phyloP scores from a whole-genome alignment of 2,888 invertebrate species.

The Heliconius cydno region DNA sequence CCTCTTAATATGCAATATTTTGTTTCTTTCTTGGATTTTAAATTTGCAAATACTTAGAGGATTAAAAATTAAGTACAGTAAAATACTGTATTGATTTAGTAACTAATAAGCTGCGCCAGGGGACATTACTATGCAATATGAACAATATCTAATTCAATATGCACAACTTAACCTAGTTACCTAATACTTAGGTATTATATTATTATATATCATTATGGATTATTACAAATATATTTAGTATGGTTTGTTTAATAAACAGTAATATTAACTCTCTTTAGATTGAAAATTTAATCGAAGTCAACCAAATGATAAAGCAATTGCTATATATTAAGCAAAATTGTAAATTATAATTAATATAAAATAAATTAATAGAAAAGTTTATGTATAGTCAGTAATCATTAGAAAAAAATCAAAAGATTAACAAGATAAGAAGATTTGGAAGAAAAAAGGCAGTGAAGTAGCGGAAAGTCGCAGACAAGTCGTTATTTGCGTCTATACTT shows the following conservation, averaged over 20 bases:
- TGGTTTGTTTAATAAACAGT: not conserved
- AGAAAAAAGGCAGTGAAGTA: not conserved
- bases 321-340: not conserved
- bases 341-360: not conserved
- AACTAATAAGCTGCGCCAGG: not conserved
- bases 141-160: not conserved
- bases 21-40: not conserved
- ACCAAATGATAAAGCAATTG: not conserved
- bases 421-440: not conserved
- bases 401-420: not conserved
- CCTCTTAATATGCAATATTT: not conserved
- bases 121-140: not conserved
- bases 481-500: not conserved
- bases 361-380: not conserved
- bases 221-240: slow-evolving; percentile 27
- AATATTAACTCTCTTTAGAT: not conserved
- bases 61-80: not conserved
- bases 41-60: not conserved
- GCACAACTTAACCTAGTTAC: not conserved
- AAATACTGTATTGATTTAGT: not conserved
- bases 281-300: not conserved
- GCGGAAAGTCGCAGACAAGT: no score
- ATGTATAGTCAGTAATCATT: not conserved
- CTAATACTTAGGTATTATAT: not conserved
- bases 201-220: not conserved